phyloP scores from a whole-genome alignment of 2,797 vertebrate genomes.

The Anabacerthia variegaticeps region DNA sequence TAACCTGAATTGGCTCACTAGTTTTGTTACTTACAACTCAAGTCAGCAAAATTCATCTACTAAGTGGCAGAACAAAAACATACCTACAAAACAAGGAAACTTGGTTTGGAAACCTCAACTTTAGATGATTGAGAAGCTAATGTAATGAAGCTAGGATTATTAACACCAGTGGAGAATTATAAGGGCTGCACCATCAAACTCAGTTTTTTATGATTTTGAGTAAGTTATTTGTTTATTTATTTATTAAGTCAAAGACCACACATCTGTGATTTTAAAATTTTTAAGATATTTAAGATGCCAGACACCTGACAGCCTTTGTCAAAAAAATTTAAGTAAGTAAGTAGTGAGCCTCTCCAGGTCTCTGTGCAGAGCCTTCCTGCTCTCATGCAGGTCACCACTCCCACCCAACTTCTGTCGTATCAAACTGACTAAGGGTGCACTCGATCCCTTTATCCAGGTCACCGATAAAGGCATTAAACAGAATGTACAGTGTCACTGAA shows the following conservation, averaged over 20 bases:
- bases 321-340: background rate
- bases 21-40: background rate
- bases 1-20: background rate
- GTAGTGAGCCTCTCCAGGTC: background rate
- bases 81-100: background rate
- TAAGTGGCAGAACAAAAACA: background rate
- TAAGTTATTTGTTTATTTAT: background rate
- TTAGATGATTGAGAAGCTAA: background rate
- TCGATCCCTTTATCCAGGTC: background rate
- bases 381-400: background rate
- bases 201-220: background rate
- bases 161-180: background rate
- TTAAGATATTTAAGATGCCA: background rate
- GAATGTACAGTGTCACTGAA: background rate
- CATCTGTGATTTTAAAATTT: background rate
- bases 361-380: background rate
- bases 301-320: background rate
- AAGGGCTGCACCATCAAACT: background rate
- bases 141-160: background rate
- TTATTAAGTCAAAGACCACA: background rate
- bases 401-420: background rate
- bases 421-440: background rate
- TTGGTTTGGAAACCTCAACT: background rate
- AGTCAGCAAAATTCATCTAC: background rate
- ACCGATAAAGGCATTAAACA: background rate